A percentile compares a stretch with the other conserved stretches of the same genome.
Evolutionary conservation across 1,140 invertebrate genomes (phyloP).

Genomic region (Augochlora pura): DNA sequence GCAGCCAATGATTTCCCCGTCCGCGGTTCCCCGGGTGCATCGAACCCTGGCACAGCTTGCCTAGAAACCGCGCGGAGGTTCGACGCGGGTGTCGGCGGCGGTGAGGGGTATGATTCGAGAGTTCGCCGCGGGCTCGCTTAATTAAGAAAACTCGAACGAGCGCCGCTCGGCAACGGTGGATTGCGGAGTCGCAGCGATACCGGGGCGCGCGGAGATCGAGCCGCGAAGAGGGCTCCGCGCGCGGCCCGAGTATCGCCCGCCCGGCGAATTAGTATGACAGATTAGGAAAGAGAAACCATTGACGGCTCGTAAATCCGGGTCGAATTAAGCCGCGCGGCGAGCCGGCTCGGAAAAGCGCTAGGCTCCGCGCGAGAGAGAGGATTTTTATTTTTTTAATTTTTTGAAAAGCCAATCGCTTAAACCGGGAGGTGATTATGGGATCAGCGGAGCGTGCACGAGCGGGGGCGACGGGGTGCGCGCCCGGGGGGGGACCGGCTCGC

Average conservation of each 20-base stretch:
- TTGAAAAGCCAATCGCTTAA: slow-evolving; percentile 42
- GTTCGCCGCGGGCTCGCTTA: no score
- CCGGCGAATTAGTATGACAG: not conserved
- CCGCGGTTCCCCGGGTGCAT: no score
- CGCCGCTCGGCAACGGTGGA: no score
- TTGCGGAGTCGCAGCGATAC: not conserved
- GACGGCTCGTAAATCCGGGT: not conserved
- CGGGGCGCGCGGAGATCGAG: not conserved
- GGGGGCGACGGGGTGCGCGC: not conserved
- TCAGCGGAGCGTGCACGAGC: slow-evolving; percentile 17
- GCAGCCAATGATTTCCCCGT: no score
- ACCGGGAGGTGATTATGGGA: slow-evolving; percentile 40
- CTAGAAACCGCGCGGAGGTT: no score
- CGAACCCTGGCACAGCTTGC: no score
- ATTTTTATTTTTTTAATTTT: slow-evolving; percentile 39
- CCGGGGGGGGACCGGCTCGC: no score
- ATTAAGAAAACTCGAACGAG: no score
- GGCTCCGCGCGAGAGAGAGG: not conserved
- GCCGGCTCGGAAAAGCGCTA: not conserved
- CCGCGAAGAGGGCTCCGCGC: no score
- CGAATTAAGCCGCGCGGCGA: not conserved
- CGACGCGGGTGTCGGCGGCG: no score
- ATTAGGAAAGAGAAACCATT: not conserved
- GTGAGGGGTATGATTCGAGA: no score
- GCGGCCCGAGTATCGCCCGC: no score